phyloP scores from a whole-genome alignment of 2,113 vertebrate species.

The Apteryx mantelli region DNA sequence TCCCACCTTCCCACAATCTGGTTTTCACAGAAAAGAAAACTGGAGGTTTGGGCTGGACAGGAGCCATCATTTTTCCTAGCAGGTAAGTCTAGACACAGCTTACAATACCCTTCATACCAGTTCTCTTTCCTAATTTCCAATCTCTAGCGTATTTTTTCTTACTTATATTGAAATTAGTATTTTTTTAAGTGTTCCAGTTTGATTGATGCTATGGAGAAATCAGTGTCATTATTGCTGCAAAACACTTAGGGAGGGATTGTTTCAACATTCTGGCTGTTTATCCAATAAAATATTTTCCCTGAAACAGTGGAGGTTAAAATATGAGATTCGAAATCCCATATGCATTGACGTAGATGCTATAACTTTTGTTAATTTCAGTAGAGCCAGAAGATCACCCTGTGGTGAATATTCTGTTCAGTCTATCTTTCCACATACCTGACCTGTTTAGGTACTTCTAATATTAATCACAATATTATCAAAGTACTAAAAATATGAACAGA shows the following conservation, averaged over 20 bases:
- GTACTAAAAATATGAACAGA: background rate
- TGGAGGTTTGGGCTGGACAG: conserved; percentile 43
- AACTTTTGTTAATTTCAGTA: conserved; percentile 21
- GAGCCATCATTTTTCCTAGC: conserved; percentile 54
- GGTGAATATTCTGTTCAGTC: background rate
- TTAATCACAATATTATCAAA: background rate
- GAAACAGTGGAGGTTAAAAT: conserved; percentile 16
- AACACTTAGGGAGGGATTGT: conserved; percentile 43
- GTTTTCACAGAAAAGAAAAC: conserved; percentile 46
- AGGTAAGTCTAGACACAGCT: conserved; percentile 65
- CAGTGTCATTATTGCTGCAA: conserved; percentile 10
- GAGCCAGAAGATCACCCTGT: conserved; percentile 24
- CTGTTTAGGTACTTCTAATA: background rate
- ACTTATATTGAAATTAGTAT: background rate
- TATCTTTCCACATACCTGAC: background rate
- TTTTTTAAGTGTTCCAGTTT: background rate
- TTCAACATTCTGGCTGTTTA: conserved; percentile 45
- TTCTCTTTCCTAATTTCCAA: conserved; percentile 30
- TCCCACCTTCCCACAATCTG: conserved; percentile 55
- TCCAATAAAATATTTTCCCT: conserved; percentile 47
- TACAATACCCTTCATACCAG: conserved; percentile 32
- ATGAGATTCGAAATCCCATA: conserved; percentile 37
- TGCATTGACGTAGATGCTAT: background rate
- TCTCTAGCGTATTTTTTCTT: conserved; percentile 3
- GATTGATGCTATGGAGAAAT: conserved; percentile 37